A percentile compares a stretch with the other conserved stretches of the same genome.
phyloP scores from a whole-genome alignment of 64 coral and sea anemone genomes.

The Exaiptasia diaphana region DNA sequence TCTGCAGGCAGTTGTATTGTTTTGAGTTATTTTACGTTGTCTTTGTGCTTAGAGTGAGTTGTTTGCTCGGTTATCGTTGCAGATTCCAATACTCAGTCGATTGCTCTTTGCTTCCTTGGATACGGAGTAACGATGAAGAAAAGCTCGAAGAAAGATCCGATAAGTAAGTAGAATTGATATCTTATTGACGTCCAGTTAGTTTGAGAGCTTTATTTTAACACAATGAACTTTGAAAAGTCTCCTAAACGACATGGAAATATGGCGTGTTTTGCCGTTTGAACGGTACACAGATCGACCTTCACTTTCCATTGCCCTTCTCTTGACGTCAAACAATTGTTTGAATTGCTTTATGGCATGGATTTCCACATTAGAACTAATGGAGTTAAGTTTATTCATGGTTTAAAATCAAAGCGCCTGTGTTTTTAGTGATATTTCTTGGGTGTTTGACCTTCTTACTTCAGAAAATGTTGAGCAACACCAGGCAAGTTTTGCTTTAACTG shows the following conservation, averaged over 20 bases:
- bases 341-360: too few relatives aligned
- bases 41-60: background rate
- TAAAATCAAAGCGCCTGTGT: too few relatives aligned
- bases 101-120: slow-evolving; percentile 31
- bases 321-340: background rate
- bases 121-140: slow-evolving; percentile 34
- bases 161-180: slow-evolving; percentile 7
- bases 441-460: too few relatives aligned
- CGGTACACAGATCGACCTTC: background rate
- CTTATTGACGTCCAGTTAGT: background rate
- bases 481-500: too few relatives aligned
- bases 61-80: background rate
- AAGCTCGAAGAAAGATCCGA: slow-evolving; percentile 16
- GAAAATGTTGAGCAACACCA: too few relatives aligned
- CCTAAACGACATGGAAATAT: background rate
- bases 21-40: slow-evolving; percentile 3
- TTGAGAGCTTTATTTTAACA: background rate
- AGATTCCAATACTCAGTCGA: slow-evolving; percentile 1
- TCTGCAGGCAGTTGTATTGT: too few relatives aligned
- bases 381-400: too few relatives aligned
- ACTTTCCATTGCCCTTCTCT: slow-evolving; percentile 1
- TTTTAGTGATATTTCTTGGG: too few relatives aligned
- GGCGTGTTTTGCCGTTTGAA: background rate
- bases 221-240: background rate
- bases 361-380: too few relatives aligned